Evolutionary conservation across 1,140 invertebrate genomes (phyloP).

Genomic region (Himalopsyche phryganea): DNA sequence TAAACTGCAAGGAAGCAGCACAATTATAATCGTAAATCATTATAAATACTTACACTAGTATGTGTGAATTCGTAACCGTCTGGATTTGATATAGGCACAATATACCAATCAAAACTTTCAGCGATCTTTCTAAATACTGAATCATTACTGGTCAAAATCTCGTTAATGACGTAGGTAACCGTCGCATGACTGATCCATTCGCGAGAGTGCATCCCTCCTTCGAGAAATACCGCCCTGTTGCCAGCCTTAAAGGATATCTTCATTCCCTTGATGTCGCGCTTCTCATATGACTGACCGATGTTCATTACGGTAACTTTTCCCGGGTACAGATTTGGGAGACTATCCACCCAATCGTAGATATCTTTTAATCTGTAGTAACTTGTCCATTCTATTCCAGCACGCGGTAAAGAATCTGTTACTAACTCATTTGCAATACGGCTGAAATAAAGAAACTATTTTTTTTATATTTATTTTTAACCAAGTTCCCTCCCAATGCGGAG

Average conservation of each 20-base stretch:
- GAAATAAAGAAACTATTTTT: too few species aligned
- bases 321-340: slow-evolving; percentile 46
- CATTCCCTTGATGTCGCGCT: slow-evolving; percentile 59
- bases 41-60: slow-evolving; percentile 41
- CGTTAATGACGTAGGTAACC: slow-evolving; percentile 58
- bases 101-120: slow-evolving; percentile 61
- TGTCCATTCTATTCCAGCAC: slow-evolving; percentile 44
- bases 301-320: slow-evolving; percentile 45
- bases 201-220: slow-evolving; percentile 58
- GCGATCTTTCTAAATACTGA: slow-evolving; percentile 49
- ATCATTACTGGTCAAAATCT: slow-evolving; percentile 53
- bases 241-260: slow-evolving; percentile 56
- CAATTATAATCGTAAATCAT: too few species aligned
- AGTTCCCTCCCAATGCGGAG: too few species aligned
- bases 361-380: slow-evolving; percentile 51
- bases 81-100: slow-evolving; percentile 65
- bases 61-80: slow-evolving; percentile 71
- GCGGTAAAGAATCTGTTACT: too few species aligned
- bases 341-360: slow-evolving; percentile 47
- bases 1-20: too few species aligned
- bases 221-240: slow-evolving; percentile 42
- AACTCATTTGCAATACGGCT: too few species aligned
- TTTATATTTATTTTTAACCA: too few species aligned
- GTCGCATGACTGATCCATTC: slow-evolving; percentile 72
- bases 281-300: slow-evolving; percentile 56